Evolutionary conservation across 2,888 invertebrate species (phyloP).

Genomic region (Gnatocerus cornutus): DNA sequence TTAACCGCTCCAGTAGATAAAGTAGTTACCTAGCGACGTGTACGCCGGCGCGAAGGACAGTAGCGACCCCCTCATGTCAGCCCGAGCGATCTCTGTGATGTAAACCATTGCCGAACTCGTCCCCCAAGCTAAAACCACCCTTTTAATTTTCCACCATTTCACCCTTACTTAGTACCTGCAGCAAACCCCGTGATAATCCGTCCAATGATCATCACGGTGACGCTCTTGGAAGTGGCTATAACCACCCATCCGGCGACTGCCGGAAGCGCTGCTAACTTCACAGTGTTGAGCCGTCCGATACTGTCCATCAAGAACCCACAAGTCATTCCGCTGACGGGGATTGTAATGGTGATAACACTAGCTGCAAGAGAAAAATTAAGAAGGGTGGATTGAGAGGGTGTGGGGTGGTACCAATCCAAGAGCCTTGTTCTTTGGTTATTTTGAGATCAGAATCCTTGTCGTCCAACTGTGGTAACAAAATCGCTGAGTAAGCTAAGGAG

Average conservation of each 20-base stretch:
- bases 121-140: neutral
- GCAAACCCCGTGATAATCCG: conserved; percentile 74
- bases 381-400: neutral
- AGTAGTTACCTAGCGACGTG: conserved; percentile 72
- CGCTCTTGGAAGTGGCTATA: conserved; percentile 72
- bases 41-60: conserved; percentile 74
- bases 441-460: conserved; percentile 55
- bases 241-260: conserved; percentile 74
- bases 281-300: conserved; percentile 74
- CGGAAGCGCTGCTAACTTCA: conserved; percentile 74
- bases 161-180: too few relatives aligned
- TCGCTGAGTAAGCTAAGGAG: conserved; percentile 74
- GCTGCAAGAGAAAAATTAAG: conserved; percentile 67
- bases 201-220: conserved; percentile 72
- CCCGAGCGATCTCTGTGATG: conserved; percentile 74
- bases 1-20: too few relatives aligned
- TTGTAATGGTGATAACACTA: conserved; percentile 74
- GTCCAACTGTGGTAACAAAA: conserved; percentile 71
- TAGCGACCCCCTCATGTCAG: conserved; percentile 74
- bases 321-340: conserved; percentile 73
- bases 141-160: conserved; percentile 58
- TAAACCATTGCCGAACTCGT: conserved; percentile 72
- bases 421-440: conserved; percentile 67
- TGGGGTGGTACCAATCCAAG: conserved; percentile 70
- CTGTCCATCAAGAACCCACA: conserved; percentile 75